These are phyloP conservation scores for Platysteira castanea DNA, from an alignment of 2,113 vertebrate genomes.

Conservation along the genomic window DNA sequence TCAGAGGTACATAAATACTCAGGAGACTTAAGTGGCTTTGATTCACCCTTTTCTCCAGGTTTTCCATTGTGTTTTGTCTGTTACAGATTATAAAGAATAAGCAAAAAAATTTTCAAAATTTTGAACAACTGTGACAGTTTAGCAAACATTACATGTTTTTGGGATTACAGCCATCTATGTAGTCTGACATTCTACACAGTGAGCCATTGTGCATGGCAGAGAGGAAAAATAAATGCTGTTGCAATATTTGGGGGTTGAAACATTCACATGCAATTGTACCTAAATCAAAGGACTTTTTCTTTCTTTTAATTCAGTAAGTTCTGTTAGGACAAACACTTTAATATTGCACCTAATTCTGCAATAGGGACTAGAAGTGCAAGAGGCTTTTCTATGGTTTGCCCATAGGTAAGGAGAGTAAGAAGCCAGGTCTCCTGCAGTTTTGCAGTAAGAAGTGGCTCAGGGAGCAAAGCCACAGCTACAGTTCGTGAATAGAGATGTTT, in stretches of 20 bases:
- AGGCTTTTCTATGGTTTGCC: not conserved
- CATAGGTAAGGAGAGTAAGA: not conserved
- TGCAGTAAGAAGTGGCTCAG: not conserved
- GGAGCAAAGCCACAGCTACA: not conserved
- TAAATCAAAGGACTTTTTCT: not conserved
- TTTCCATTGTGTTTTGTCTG: not conserved
- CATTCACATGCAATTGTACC: not conserved
- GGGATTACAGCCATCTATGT: not conserved
- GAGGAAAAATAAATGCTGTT: not conserved
- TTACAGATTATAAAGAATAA: not conserved
- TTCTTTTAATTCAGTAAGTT: not conserved
- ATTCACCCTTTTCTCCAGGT: not conserved
- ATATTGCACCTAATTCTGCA: not conserved
- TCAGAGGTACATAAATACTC: not conserved
- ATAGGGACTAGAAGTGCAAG: not conserved
- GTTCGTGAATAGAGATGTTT: constrained; percentile 18
- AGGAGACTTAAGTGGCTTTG: not conserved
- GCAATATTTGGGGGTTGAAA: not conserved
- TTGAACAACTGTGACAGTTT: not conserved
- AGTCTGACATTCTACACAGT: not conserved
- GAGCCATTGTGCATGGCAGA: not conserved
- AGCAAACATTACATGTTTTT: not conserved
- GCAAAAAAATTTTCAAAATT: not conserved
- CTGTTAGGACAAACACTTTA: not conserved
- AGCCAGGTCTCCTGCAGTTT: not conserved